Conservation (phyloP, 2,797 vertebrate species). For the Bovichtus variegatus region DNA sequence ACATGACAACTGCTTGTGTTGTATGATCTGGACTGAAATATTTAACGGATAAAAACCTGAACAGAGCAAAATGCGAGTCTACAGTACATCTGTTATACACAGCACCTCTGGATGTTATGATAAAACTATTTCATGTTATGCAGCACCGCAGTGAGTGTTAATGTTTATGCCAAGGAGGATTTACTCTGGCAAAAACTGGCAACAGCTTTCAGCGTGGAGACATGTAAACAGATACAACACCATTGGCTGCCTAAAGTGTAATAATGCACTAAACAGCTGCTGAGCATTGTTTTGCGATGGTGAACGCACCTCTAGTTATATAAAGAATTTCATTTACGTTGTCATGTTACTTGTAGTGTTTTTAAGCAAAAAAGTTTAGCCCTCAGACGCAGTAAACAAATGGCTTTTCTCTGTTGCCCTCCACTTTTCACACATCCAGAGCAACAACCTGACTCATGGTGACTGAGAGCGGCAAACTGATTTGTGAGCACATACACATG, state of each 20-base stretch:
- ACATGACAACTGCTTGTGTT: slow-evolving; percentile 37
- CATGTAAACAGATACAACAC: slow-evolving; percentile 78
- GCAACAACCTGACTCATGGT: slow-evolving; percentile 73
- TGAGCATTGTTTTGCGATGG: slow-evolving; percentile 47
- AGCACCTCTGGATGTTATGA: slow-evolving; percentile 75
- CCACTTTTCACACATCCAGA: slow-evolving; percentile 60
- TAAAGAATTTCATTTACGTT: slow-evolving; percentile 63
- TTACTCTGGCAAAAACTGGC: slow-evolving; percentile 68
- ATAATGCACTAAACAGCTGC: slow-evolving; percentile 67
- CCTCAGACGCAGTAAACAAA: slow-evolving; percentile 82
- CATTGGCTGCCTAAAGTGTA: slow-evolving; percentile 67
- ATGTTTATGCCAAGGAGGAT: slow-evolving; percentile 58
- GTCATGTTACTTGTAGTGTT: slow-evolving; percentile 87
- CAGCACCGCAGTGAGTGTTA: slow-evolving; percentile 61
- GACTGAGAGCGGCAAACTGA: slow-evolving; percentile 66
- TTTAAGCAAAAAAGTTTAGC: slow-evolving; percentile 86
- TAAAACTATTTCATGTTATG: slow-evolving; percentile 52
- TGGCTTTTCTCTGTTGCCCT: slow-evolving; percentile 78
- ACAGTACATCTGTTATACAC: slow-evolving; percentile 79
- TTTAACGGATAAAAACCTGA: slow-evolving; percentile 59
- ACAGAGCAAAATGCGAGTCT: slow-evolving; percentile 64
- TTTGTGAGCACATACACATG: slow-evolving; percentile 75
- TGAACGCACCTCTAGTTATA: slow-evolving; percentile 52
- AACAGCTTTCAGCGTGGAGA: slow-evolving; percentile 70
- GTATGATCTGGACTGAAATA: slow-evolving; percentile 45